phyloP scores from a whole-genome alignment of 1,140 invertebrate species.

The Ceratosolen fusciceps region DNA sequence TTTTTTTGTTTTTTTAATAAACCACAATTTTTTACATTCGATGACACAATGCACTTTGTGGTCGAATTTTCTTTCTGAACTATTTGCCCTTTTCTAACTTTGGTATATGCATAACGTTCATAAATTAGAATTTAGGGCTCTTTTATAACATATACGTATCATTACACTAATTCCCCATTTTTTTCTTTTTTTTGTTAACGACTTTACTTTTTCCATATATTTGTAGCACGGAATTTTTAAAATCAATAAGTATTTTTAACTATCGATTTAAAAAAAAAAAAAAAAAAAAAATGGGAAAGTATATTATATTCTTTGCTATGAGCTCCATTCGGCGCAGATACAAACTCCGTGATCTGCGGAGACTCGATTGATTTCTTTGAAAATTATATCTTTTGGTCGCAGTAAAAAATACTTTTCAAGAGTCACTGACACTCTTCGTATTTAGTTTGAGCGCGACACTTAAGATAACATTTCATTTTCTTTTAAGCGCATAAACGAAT shows the following conservation, averaged over 20 bases:
- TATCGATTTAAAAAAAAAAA: conserved; percentile 28
- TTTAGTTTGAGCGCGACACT: conserved; percentile 6
- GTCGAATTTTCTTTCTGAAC: conserved; percentile 1
- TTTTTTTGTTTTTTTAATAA: conserved; percentile 2
- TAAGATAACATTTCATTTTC: conserved; percentile 25
- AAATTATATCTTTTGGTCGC: conserved; percentile 31
- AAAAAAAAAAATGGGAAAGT: conserved; percentile 23
- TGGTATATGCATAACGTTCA: conserved; percentile 32
- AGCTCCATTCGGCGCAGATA: conserved; percentile 23
- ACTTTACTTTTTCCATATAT: conserved; percentile 37
- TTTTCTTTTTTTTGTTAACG: neutral
- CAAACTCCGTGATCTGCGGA: conserved; percentile 28
- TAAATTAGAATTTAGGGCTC: conserved; percentile 24
- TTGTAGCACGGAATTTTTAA: conserved; percentile 6
- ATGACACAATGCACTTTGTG: conserved; percentile 7
- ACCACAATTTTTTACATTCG: neutral
- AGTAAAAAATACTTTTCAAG: conserved; percentile 42
- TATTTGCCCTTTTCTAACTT: conserved; percentile 32
- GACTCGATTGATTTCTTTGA: conserved; percentile 1
- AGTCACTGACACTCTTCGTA: conserved; percentile 38
- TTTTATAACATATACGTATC: conserved; percentile 8
- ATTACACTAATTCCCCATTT: conserved; percentile 11
- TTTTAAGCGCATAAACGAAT: conserved; percentile 30
- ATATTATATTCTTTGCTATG: conserved; percentile 1
- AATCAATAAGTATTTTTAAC: conserved; percentile 15